These are phyloP conservation scores for Ormyrus nitidulus DNA, from an alignment of 2,888 invertebrate genomes.

Conservation along the genomic window DNA sequence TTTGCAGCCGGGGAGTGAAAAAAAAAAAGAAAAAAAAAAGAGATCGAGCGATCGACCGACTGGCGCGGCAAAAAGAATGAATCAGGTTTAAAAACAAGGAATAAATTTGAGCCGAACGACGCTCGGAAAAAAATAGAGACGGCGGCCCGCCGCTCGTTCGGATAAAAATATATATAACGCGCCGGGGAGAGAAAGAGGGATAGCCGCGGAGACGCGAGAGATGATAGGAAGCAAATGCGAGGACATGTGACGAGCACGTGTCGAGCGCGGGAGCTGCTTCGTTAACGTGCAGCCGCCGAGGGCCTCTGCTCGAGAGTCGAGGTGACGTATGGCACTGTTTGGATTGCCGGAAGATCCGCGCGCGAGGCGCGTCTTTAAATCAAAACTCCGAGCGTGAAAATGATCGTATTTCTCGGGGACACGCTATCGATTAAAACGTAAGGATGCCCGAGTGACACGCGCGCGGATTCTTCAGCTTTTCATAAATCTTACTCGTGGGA, in stretches of 20 bases:
- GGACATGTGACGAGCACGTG: constrained; percentile 74
- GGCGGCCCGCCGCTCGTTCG: background rate
- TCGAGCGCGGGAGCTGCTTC: constrained; percentile 57
- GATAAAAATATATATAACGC: constrained; percentile 49
- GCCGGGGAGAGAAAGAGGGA: constrained; percentile 32
- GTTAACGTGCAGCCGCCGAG: constrained; percentile 64
- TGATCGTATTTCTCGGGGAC: background rate
- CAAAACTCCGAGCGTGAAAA: constrained; percentile 28
- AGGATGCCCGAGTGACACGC: background rate
- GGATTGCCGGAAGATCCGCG: constrained; percentile 39
- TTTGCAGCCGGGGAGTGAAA: constrained; percentile 50
- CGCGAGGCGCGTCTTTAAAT: constrained; percentile 17
- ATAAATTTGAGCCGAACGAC: constrained; percentile 47
- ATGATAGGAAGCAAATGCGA: constrained; percentile 58
- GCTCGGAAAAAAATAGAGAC: constrained; percentile 36
- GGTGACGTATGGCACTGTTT: constrained; percentile 42
- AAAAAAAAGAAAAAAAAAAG: background rate
- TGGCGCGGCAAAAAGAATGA: constrained; percentile 21
- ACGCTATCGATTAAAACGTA: constrained; percentile 7
- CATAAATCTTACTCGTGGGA: too few species aligned
- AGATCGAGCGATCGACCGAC: background rate
- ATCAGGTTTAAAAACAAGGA: constrained; percentile 52
- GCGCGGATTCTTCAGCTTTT: background rate
- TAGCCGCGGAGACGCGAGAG: constrained; percentile 33
- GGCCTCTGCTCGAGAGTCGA: constrained; percentile 33